phyloP scores from a whole-genome alignment of 2,113 vertebrate species.

The Mohoua ochrocephala region DNA sequence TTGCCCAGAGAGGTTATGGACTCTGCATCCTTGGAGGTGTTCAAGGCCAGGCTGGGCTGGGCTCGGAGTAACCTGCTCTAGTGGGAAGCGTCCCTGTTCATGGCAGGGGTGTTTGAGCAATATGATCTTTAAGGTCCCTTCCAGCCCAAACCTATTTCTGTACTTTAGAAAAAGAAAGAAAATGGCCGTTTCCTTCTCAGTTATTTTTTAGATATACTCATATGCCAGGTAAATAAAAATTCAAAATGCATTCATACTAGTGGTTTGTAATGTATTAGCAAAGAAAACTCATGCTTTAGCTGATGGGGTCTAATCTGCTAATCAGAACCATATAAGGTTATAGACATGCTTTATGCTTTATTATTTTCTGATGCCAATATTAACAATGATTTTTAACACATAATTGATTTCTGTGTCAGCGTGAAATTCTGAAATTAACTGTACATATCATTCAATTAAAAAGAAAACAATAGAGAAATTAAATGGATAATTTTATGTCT shows the following conservation, averaged over 20 bases:
- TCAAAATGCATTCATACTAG: not conserved
- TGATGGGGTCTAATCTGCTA: not conserved
- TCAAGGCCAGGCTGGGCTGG: not conserved
- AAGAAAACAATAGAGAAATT: not conserved
- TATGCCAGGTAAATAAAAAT: not conserved
- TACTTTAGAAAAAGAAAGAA: not conserved
- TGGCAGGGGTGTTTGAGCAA: not conserved
- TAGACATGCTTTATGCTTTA: not conserved
- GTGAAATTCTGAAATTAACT: not conserved
- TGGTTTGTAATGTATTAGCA: not conserved
- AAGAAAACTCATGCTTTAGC: not conserved
- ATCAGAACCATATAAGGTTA: not conserved
- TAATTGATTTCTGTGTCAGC: not conserved
- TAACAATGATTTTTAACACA: not conserved
- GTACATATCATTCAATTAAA: not conserved
- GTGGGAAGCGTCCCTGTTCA: not conserved
- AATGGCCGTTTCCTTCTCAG: not conserved
- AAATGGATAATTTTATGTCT: not conserved
- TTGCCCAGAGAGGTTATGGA: no score
- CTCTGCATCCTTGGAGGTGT: fast-evolving
- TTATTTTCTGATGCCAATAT: not conserved
- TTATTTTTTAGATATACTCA: not conserved
- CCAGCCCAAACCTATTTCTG: not conserved
- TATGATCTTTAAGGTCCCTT: not conserved
- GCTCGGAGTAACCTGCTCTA: not conserved